These are phyloP conservation scores for Aspidiotus rigidus DNA, from an alignment of 2,888 invertebrate species.

Conservation along the genomic window DNA sequence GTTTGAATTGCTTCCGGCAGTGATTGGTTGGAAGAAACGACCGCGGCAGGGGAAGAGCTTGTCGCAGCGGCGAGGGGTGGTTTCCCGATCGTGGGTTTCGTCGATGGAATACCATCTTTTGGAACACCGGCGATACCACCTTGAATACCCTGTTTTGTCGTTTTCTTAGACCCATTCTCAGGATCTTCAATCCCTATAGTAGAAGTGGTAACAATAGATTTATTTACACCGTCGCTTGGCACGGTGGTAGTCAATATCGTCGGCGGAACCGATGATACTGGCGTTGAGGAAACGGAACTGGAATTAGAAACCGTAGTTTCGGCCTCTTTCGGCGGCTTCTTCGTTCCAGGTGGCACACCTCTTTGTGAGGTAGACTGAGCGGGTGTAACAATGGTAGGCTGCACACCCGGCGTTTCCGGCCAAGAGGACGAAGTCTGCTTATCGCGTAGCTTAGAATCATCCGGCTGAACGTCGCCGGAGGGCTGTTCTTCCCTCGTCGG, in stretches of 20 bases:
- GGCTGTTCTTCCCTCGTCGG: slow-evolving; percentile 29
- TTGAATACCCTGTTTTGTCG: slow-evolving; percentile 24
- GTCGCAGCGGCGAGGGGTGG: not conserved
- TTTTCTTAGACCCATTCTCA: slow-evolving; percentile 10
- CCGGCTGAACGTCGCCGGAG: slow-evolving; percentile 1
- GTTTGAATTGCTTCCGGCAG: slow-evolving; percentile 7
- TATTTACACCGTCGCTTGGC: slow-evolving; percentile 18
- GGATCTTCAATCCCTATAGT: slow-evolving; percentile 19
- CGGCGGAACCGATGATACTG: not conserved
- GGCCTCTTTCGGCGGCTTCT: not conserved
- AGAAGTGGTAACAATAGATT: slow-evolving; percentile 21
- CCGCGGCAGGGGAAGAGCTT: not conserved
- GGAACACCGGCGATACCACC: not conserved
- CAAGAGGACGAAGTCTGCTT: not conserved
- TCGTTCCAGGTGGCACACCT: not conserved
- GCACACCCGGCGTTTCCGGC: not conserved
- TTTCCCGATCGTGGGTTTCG: not conserved
- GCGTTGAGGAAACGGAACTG: not conserved
- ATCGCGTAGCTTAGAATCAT: not conserved
- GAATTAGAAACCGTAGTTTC: not conserved
- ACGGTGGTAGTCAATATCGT: slow-evolving; percentile 16
- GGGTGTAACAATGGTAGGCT: not conserved
- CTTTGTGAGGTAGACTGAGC: not conserved
- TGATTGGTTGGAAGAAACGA: slow-evolving; percentile 12
- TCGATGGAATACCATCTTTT: not conserved